Conservation (phyloP, 2,113 vertebrate species). For the Picathartes gymnocephalus region DNA sequence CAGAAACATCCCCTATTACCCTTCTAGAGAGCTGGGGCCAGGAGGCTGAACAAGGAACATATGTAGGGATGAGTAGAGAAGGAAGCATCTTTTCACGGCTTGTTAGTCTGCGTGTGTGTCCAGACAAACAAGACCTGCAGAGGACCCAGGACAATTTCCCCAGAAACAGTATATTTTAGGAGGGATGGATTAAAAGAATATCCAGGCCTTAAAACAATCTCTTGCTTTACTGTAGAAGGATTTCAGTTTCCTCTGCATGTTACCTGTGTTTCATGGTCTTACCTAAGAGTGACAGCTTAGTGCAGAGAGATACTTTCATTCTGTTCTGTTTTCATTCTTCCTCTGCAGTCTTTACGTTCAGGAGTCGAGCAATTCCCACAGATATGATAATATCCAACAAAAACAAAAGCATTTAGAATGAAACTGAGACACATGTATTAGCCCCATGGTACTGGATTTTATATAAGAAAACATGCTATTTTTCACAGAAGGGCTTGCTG, state of each 20-base stretch:
- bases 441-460: background rate
- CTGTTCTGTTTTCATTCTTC: background rate
- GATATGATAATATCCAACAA: background rate
- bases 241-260: background rate
- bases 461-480: background rate
- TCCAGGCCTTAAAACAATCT: background rate
- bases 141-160: background rate
- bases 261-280: background rate
- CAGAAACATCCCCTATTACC: accelerated
- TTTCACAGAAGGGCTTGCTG: background rate
- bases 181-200: background rate
- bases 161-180: background rate
- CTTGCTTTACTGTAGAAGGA: background rate
- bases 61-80: background rate
- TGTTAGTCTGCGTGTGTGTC: accelerated
- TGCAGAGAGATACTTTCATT: background rate
- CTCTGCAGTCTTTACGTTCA: background rate
- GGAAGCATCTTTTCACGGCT: background rate
- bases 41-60: background rate
- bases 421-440: background rate
- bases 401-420: background rate
- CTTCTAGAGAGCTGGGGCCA: background rate
- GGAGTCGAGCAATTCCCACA: background rate
- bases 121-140: background rate
- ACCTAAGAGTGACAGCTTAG: background rate